These are phyloP conservation scores for Ormyrus pomaceus DNA, from an alignment of 2,888 invertebrate genomes.

Conservation along the genomic window DNA sequence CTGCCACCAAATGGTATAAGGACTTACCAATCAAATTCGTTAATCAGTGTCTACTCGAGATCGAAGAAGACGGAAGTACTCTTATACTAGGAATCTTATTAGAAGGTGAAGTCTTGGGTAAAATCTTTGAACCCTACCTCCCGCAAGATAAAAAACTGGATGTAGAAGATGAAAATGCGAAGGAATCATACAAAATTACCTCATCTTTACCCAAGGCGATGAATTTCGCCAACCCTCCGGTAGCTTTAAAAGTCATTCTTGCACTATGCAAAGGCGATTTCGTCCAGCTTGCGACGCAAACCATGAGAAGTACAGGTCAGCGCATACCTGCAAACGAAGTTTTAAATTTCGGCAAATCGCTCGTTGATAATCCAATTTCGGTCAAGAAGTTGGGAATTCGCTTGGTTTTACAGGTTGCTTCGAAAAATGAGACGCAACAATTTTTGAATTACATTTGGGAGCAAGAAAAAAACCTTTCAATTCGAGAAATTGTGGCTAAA, in stretches of 20 bases:
- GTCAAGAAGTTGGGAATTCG: constrained; percentile 69
- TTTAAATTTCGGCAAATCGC: constrained; percentile 57
- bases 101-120: constrained; percentile 57
- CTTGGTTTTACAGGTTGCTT: constrained; percentile 60
- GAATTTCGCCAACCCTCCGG: constrained; percentile 66
- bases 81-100: constrained; percentile 61
- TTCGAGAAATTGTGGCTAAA: constrained; percentile 62
- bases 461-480: constrained; percentile 61
- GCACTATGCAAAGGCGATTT: constrained; percentile 53
- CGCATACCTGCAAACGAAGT: constrained; percentile 60
- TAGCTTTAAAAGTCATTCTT: constrained; percentile 60
- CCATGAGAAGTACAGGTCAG: constrained; percentile 59
- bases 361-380: constrained; percentile 61
- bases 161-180: constrained; percentile 46
- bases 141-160: constrained; percentile 60
- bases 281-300: constrained; percentile 40
- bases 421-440: constrained; percentile 50
- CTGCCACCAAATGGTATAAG: constrained; percentile 64
- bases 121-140: constrained; percentile 61
- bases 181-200: constrained; percentile 31
- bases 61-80: constrained; percentile 1
- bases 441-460: constrained; percentile 60
- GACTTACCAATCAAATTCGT: constrained; percentile 65
- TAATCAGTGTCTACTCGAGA: constrained; percentile 29
- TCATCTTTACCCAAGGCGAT: constrained; percentile 51